Evolutionary conservation across 1,140 invertebrate species (phyloP), one percentile per base, ranked within the genome.

Genomic region (Parapsyche elsis): DNA sequence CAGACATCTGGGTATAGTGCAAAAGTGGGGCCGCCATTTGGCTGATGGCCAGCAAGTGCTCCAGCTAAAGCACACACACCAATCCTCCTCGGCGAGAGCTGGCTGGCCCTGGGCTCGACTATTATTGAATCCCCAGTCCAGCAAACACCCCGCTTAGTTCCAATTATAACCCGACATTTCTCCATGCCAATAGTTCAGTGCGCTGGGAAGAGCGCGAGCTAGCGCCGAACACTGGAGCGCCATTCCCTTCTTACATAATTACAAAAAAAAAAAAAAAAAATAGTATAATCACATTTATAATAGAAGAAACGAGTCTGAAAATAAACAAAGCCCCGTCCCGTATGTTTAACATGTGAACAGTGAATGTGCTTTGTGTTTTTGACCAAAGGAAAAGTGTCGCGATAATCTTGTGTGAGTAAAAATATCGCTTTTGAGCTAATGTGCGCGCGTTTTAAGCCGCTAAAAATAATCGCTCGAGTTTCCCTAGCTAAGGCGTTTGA

Each of bases 131-230:
- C 64, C 81, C 81, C 81, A 76, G 81, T 80, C 79, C 76, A 78
- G 74, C 53, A 57, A 46, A 21, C 44, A 79, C 79, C 78, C 49
- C 81, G 81, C 78, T 83, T 73, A 79, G 81, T 79, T 83, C 81
- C 81, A 83, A 80, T 83, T 83, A 80, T 83, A 83, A 78, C 79
- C 78, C 71, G 30, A 70, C 49, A 74, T 80, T 82, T 82, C 78
- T 80, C 78, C 77, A 82, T 80, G 78, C 71, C 30, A 74, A 74
- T 80, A 73, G 73, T 80, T 78, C 71, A 61, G 79, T 59, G 64
- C 74, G 59, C 70, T 53, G 24, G 57, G 74, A 74, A 59, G 61
- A 70, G 46, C 79, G 79, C 79, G 74, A 59, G 59, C 46, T 23
- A 12, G 70, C 16, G 49, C 21, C 64, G 64, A n/a, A 24, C 24